Conservation (phyloP, 2,888 invertebrate species). For the Ceramica pisi region DNA sequence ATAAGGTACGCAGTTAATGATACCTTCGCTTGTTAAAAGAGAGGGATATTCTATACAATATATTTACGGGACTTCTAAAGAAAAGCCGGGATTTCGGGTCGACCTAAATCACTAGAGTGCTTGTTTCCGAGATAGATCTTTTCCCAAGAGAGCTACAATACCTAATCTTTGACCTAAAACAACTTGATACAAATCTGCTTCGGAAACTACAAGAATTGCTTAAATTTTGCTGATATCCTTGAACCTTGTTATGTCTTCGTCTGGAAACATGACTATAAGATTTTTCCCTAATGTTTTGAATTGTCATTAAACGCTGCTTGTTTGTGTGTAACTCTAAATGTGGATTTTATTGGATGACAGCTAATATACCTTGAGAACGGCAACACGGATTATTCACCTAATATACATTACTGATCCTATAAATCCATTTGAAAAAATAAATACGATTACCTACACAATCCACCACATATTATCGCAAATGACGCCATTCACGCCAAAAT, state of each 20-base stretch:
- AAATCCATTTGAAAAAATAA: too few relatives aligned
- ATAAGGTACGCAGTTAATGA: background rate
- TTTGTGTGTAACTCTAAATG: too few relatives aligned
- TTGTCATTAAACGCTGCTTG: too few relatives aligned
- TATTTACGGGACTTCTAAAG: conserved; percentile 8
- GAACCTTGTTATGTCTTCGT: background rate
- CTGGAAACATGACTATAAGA: background rate
- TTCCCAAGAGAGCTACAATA: conserved; percentile 11
- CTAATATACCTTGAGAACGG: too few relatives aligned
- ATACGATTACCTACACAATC: background rate
- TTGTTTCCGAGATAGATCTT: conserved; percentile 13
- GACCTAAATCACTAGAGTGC: conserved; percentile 17
- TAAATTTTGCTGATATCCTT: background rate
- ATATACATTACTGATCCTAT: too few relatives aligned
- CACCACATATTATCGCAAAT: background rate
- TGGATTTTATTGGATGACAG: too few relatives aligned
- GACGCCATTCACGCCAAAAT: conserved; percentile 4
- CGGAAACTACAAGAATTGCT: conserved; percentile 9
- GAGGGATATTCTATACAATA: background rate
- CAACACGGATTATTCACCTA: too few relatives aligned
- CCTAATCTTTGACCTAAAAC: conserved; percentile 17
- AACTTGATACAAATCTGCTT: conserved; percentile 28
- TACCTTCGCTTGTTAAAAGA: background rate
- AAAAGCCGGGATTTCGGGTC: background rate
- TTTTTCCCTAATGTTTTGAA: too few relatives aligned